Evolutionary conservation across 1,140 invertebrate species (phyloP), one percentile per base, ranked within the genome.

Genomic region (Bombus picipes): DNA sequence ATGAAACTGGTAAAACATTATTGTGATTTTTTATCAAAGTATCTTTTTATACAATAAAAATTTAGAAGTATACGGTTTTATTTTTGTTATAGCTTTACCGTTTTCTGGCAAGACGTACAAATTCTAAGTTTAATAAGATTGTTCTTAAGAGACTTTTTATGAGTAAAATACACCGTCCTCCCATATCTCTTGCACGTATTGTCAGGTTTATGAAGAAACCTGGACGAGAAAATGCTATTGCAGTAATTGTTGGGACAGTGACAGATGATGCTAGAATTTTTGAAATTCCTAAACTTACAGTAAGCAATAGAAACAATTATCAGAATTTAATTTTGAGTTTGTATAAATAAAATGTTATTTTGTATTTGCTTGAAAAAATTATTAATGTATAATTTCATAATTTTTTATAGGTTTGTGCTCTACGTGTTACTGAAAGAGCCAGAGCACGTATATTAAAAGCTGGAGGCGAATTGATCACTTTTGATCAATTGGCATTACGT

Each of bases 41-140:
- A 18, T 4, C 59, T 59, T 1, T 72, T 47, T 65, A 43, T 53
- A 39, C 41, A 18, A n/a, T 47, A 34, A 3, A 18, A 15, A 5
- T 57, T 57, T 53, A 59, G 8, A 43, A 34, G 59, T 71, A 82
- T 90, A 87, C 81, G 83, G 39, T 2, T 39, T 81, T 68, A 72
- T 93, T 88, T 91, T 93, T 95, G 82, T 97, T 97, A 90, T 94
- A 99, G 98, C 96, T 99, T 57, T 99, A 99, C 96, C 97, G 98
- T 91, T 99, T 98, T 95, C 96, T 99, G 96, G 99, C 99, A 71
- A 97, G 99, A 89, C 97, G 99, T 95, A 99, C 99, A 59, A 97
- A 97, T 94, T 96, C 98, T 81, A 99, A 99, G 96, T 99, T 99
- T 96, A 99, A 99, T 95, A 97, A 97, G 94, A 99, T 99, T 88